phyloP scores from a whole-genome alignment of 2,113 vertebrate genomes.

The Bungarus multicinctus region DNA sequence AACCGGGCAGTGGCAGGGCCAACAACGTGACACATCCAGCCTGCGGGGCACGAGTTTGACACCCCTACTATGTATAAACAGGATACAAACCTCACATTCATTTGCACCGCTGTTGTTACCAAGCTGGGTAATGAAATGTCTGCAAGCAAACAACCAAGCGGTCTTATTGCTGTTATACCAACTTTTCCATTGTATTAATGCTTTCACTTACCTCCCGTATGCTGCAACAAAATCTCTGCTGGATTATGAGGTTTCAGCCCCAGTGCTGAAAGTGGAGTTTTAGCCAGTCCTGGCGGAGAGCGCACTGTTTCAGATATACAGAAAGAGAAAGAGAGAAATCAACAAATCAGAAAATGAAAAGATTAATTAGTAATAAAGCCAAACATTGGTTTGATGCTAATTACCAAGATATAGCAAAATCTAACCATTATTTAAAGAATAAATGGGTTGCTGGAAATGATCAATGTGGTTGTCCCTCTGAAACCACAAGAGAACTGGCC shows the following conservation, averaged over 20 bases:
- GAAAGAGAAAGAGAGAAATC: not conserved
- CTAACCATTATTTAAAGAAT: not conserved
- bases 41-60: too few relatives aligned
- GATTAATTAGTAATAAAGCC: not conserved
- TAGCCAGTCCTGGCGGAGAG: constrained; percentile 93
- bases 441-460: not conserved
- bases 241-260: constrained; percentile 97
- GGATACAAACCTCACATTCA: not conserved
- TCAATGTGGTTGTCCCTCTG: not conserved
- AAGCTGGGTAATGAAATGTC: not conserved
- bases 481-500: not conserved
- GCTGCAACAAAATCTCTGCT: constrained; percentile 87
- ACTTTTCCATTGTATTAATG: not conserved
- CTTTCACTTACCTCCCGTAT: constrained; percentile 83
- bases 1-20: too few relatives aligned
- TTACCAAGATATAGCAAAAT: not conserved
- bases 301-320: constrained; percentile 72
- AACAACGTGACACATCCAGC: too few relatives aligned
- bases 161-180: not conserved
- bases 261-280: constrained; percentile 92
- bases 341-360: not conserved
- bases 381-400: not conserved
- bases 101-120: not conserved
- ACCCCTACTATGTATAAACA: not conserved
- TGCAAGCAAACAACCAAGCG: not conserved